phyloP scores from a whole-genome alignment of 2,113 vertebrate genomes.

The Callaeas wilsoni region DNA sequence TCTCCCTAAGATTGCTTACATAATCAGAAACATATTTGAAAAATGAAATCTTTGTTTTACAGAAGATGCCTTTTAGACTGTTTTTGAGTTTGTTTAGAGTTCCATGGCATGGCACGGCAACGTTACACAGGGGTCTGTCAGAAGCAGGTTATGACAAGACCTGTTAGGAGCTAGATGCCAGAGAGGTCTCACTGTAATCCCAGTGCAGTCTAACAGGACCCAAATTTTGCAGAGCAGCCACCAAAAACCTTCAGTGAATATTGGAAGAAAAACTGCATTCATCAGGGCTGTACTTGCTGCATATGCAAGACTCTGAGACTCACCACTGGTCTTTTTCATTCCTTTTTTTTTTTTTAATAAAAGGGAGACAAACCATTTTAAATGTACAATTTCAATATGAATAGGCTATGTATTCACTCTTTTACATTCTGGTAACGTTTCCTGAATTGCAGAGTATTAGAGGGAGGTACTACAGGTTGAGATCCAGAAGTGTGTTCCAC shows the following conservation, averaged over 20 bases:
- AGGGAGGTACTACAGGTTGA: not conserved
- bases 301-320: not conserved
- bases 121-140: not conserved
- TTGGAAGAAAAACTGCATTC: not conserved
- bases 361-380: not conserved
- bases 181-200: not conserved
- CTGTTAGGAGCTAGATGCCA: not conserved
- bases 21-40: not conserved
- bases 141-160: not conserved
- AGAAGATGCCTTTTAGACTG: not conserved
- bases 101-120: rapidly evolving
- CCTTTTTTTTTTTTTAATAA: not conserved
- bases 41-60: not conserved
- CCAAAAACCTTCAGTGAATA: not conserved
- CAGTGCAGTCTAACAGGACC: not conserved
- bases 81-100: not conserved
- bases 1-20: not conserved
- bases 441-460: not conserved
- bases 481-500: not conserved
- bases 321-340: not conserved
- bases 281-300: not conserved
- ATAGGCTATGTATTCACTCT: not conserved
- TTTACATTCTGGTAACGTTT: not conserved
- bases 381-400: not conserved
- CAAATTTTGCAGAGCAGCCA: not conserved